A percentile compares a stretch with the other conserved stretches of the same genome.
Conservation (phyloP, 2,888 invertebrate genomes). For the Bellardia bayeri region DNA sequence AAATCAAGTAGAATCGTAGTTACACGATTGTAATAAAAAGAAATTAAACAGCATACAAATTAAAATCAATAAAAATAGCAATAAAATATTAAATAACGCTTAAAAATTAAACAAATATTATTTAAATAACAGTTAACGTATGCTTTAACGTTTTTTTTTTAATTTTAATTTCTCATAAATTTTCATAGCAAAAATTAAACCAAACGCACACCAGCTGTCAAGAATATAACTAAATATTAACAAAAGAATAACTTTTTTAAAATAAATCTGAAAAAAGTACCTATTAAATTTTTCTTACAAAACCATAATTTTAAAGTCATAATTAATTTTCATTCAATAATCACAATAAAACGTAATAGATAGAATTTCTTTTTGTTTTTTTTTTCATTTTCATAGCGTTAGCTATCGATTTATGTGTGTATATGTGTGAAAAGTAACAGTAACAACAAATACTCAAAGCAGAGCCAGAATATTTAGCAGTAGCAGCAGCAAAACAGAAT, state of each 20-base stretch:
- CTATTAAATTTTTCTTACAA: background rate
- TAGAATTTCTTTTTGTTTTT: slow-evolving; percentile 12
- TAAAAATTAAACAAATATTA: slow-evolving; percentile 19
- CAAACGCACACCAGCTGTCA: slow-evolving; percentile 38
- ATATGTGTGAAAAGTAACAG: slow-evolving; percentile 61
- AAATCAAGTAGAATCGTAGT: slow-evolving; percentile 65
- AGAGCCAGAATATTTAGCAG: slow-evolving; percentile 30
- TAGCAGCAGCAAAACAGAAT: slow-evolving; percentile 11
- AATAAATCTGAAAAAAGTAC: slow-evolving; percentile 6
- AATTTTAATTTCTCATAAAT: slow-evolving; percentile 35
- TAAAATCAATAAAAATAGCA: background rate
- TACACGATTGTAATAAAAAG: slow-evolving; percentile 27
- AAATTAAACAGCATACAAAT: background rate
- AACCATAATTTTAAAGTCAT: slow-evolving; percentile 14
- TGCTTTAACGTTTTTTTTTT: slow-evolving; percentile 56
- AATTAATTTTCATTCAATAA: slow-evolving; percentile 52
- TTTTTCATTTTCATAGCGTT: slow-evolving; percentile 35
- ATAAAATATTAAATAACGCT: background rate
- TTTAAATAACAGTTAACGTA: slow-evolving; percentile 54
- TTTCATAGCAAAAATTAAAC: background rate
- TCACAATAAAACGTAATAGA: slow-evolving; percentile 62
- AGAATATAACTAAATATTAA: background rate
- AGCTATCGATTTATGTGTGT: slow-evolving; percentile 66
- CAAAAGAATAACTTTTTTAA: background rate
- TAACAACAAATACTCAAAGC: slow-evolving; percentile 35